These are phyloP conservation scores for Hirtodrosophila cameraria DNA, from an alignment of 2,888 invertebrate species.

Conservation along the genomic window DNA sequence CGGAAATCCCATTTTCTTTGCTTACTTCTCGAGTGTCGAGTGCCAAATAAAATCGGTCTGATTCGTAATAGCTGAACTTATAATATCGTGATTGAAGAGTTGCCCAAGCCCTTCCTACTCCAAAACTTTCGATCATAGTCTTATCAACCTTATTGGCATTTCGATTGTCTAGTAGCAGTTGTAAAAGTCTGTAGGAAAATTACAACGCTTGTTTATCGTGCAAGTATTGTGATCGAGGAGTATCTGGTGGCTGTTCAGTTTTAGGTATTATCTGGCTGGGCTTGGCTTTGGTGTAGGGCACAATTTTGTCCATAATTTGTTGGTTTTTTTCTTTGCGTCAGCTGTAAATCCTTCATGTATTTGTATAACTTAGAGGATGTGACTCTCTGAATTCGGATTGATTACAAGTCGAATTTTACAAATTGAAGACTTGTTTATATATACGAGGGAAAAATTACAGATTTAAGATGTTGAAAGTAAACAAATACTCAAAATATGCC, in stretches of 20 bases:
- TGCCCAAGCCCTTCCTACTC: not conserved
- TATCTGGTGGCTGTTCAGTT: not conserved
- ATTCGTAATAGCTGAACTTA: not conserved
- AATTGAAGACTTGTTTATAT: no score
- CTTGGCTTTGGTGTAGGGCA: no score
- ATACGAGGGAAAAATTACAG: no score
- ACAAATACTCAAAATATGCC: no score
- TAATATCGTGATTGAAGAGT: not conserved
- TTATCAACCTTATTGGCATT: not conserved
- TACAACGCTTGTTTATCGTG: not conserved
- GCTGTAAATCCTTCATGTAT: no score
- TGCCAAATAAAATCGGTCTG: not conserved
- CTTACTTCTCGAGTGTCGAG: not conserved
- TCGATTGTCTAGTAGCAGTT: not conserved
- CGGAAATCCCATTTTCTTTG: constrained; percentile 9
- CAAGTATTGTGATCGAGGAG: not conserved
- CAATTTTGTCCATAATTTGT: no score
- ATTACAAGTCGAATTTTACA: no score
- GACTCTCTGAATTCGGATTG: no score
- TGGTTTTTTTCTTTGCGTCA: no score
- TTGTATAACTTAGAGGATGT: no score
- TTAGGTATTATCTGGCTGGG: no score
- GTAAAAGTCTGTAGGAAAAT: not conserved
- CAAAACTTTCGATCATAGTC: not conserved
- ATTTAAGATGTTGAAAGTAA: no score